These are phyloP conservation scores for Leucophora obtusa DNA, from an alignment of 2,888 invertebrate genomes.

Conservation along the genomic window DNA sequence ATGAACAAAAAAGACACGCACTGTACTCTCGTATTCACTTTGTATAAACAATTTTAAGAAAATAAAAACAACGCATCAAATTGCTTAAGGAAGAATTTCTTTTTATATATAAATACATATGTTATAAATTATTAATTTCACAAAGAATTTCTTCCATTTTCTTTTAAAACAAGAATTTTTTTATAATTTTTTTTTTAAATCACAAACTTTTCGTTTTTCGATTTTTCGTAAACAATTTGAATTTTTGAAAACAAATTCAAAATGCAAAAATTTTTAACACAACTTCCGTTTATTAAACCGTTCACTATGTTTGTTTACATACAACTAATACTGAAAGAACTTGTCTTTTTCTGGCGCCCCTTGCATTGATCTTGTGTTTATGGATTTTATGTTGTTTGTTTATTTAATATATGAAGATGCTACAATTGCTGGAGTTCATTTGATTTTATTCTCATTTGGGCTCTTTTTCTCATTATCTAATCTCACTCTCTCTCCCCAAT, in stretches of 20 bases:
- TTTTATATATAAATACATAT: too few species aligned
- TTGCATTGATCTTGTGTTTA: constrained; percentile 49
- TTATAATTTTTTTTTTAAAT: neutral
- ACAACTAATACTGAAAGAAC: constrained; percentile 45
- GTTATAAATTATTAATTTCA: neutral
- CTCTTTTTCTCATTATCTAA: neutral
- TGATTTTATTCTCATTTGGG: constrained; percentile 2
- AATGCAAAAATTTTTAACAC: neutral
- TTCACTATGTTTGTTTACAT: constrained; percentile 61
- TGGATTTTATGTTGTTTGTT: constrained; percentile 20
- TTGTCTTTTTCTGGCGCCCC: constrained; percentile 44
- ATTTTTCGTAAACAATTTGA: neutral
- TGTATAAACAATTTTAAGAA: constrained; percentile 3
- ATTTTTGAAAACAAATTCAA: neutral
- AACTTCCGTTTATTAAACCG: constrained; percentile 37
- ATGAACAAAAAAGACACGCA: neutral
- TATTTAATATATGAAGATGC: constrained; percentile 38
- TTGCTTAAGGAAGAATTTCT: constrained; percentile 7
- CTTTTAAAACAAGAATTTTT: neutral
- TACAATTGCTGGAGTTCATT: neutral
- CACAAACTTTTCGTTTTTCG: neutral
- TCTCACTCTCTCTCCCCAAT: neutral
- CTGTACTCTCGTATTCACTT: neutral
- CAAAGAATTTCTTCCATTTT: neutral
- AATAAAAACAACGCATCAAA: constrained; percentile 44